Evolutionary conservation across 1,140 invertebrate genomes (phyloP), one percentile per base, ranked within the genome.

Genomic region (Leptestheria dahalacensis): DNA sequence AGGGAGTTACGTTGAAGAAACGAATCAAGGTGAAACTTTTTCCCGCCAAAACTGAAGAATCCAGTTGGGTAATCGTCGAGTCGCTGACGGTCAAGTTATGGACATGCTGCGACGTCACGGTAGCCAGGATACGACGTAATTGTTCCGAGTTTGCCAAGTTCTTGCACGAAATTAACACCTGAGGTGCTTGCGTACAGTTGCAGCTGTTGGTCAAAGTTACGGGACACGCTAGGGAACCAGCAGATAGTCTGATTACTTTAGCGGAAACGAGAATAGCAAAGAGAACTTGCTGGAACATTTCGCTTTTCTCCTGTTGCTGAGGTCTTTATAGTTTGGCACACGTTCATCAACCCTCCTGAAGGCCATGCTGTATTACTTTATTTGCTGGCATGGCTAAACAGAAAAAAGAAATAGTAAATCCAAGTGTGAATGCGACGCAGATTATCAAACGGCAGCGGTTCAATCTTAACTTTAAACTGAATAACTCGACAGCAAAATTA

Each of bases 91-190:
- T n/a, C n/a, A n/a, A n/a, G n/a, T n/a, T n/a, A n/a, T n/a, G n/a
- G n/a, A n/a, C n/a, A n/a, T n/a, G n/a, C n/a, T n/a, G n/a, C n/a
- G n/a, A n/a, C n/a, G n/a, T n/a, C n/a, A n/a, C n/a, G n/a, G n/a
- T n/a, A n/a, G n/a, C n/a, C n/a, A 18, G 57, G 47, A 48, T 59
- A 28, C 23, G 46, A 28, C 57, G 33, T 49, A 59, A 59, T 59
- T 18, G 33, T 49, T 25, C 46, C 50, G 9, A 59, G 29, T 11
- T 48, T 48, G 6, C 47, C 50, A 20, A 59, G 47, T 29, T 59
- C 50, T 48, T 59, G 46, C 24, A 59, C 48, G 12, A 47, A 18
- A 49, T 49, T 59, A n/a, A 49, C 46, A 28, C 24, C 57, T 49
- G 50, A 59, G 18, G 57, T 49, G 18, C 50, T 59, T 20, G 48